Evolutionary conservation across 2,113 vertebrate species (phyloP).

Genomic region (Ailuropoda melanoleuca): DNA sequence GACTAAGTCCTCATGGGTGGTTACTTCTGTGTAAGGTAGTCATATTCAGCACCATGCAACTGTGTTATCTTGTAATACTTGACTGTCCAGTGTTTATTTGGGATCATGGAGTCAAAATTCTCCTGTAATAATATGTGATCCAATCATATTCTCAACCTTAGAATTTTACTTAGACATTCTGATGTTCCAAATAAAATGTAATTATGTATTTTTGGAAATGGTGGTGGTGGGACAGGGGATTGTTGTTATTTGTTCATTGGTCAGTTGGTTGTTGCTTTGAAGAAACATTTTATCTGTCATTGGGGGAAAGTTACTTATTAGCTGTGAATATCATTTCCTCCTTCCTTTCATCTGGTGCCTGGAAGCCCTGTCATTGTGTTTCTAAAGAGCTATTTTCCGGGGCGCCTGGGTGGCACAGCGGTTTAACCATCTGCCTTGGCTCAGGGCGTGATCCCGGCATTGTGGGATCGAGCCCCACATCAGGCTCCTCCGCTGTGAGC

Average conservation of each 20-base stretch:
- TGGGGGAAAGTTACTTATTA: background rate
- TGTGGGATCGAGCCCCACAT: too few species aligned
- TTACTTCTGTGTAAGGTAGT: background rate
- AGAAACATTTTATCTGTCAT: background rate
- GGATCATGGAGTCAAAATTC: background rate
- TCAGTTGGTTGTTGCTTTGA: background rate
- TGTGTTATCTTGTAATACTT: background rate
- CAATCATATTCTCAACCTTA: background rate
- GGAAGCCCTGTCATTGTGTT: background rate
- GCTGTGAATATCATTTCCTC: background rate
- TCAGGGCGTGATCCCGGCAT: too few species aligned
- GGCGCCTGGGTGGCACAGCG: too few species aligned
- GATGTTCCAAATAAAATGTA: background rate
- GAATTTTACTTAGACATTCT: background rate
- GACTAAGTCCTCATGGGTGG: background rate
- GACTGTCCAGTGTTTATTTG: background rate
- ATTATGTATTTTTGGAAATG: background rate
- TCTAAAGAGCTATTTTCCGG: background rate
- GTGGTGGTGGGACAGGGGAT: background rate
- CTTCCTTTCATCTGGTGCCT: background rate
- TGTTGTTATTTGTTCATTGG: background rate
- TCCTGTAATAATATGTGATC: background rate
- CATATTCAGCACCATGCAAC: background rate
- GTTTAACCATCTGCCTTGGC: too few species aligned
- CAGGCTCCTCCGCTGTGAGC: too few species aligned